Percentiles rank a stretch among this genome's conserved stretches.
Evolutionary conservation across 2,888 invertebrate species (phyloP).

Genomic region (Cotesia congregata): DNA sequence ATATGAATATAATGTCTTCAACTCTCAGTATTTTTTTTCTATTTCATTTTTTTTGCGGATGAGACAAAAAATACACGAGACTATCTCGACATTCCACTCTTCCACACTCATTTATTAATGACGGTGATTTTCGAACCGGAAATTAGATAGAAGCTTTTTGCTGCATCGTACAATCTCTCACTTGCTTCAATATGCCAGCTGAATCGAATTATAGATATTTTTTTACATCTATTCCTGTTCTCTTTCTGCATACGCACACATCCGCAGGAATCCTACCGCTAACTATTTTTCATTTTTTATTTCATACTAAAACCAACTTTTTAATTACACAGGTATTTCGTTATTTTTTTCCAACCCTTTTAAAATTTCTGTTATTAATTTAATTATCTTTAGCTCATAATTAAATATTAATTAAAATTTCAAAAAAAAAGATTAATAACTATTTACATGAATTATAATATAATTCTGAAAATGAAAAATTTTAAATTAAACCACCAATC

Average conservation of each 20-base stretch:
- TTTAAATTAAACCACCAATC: background rate
- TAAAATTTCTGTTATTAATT: background rate
- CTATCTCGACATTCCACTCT: constrained; percentile 36
- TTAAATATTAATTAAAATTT: background rate
- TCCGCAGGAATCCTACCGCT: background rate
- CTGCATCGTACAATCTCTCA: constrained; percentile 5
- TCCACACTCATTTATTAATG: constrained; percentile 40
- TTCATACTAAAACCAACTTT: background rate
- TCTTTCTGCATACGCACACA: background rate
- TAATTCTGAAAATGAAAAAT: background rate
- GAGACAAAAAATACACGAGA: constrained; percentile 18
- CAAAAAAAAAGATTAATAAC: background rate
- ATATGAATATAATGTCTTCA: constrained; percentile 18
- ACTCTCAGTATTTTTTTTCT: background rate
- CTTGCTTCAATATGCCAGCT: background rate
- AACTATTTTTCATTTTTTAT: background rate
- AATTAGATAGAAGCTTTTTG: constrained; percentile 36
- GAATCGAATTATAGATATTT: background rate
- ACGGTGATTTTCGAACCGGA: constrained; percentile 41
- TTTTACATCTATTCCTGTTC: background rate
- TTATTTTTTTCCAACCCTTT: background rate
- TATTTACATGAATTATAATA: background rate
- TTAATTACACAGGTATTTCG: background rate
- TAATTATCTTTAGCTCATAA: background rate
- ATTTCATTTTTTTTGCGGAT: constrained; percentile 3